These are phyloP conservation scores for Rutpela maculata DNA, from an alignment of 2,888 invertebrate genomes.

Conservation along the genomic window DNA sequence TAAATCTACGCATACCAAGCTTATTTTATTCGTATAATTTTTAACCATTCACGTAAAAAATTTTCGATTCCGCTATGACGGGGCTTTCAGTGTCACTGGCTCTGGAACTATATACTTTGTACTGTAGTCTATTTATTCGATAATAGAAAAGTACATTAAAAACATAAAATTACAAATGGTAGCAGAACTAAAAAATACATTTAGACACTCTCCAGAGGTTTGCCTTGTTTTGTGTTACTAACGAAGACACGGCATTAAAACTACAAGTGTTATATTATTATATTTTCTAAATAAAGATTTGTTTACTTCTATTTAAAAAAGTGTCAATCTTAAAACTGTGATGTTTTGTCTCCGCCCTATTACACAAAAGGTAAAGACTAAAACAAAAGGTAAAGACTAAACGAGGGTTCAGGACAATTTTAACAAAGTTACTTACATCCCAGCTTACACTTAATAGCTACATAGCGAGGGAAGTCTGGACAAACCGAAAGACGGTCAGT, in stretches of 20 bases:
- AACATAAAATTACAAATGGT: no score
- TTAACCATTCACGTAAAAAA: no score
- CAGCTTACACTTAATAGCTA: slow-evolving; percentile 35
- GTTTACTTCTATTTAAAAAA: background rate
- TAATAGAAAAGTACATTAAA: no score
- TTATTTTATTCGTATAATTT: no score
- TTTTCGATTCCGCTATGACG: no score
- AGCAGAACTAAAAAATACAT: no score
- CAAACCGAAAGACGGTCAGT: slow-evolving; percentile 56
- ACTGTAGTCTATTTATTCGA: no score
- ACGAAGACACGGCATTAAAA: background rate
- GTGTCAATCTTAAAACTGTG: background rate
- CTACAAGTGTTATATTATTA: background rate
- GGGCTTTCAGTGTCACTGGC: no score
- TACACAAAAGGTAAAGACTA: slow-evolving; percentile 23
- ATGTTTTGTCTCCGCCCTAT: background rate
- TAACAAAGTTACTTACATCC: slow-evolving; percentile 38
- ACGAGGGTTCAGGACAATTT: slow-evolving; percentile 28
- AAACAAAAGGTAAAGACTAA: slow-evolving; percentile 31
- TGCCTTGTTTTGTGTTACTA: no score
- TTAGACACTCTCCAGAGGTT: no score
- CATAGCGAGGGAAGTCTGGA: slow-evolving; percentile 46
- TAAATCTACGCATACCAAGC: no score
- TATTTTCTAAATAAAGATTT: background rate
- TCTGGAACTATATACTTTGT: no score